Evolutionary conservation across 1,140 invertebrate genomes (phyloP).

Genomic region (Anastrepha obliqua): DNA sequence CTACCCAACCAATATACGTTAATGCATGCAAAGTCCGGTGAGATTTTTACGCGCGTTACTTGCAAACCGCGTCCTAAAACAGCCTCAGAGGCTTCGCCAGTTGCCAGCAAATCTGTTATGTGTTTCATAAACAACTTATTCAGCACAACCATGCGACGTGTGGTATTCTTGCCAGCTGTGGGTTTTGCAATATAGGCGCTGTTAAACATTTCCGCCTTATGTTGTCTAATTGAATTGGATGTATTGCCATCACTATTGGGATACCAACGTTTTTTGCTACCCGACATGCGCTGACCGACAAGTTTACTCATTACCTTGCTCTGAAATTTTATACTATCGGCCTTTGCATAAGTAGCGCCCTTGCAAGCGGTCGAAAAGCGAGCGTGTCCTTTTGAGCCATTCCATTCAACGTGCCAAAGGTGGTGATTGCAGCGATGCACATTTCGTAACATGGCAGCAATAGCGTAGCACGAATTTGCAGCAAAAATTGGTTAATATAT

Average conservation of each 20-base stretch:
- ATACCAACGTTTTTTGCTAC: constrained; percentile 68
- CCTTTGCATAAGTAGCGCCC: neutral
- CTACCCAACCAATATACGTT: constrained; percentile 83
- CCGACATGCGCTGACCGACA: constrained; percentile 64
- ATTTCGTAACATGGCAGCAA: constrained; percentile 26
- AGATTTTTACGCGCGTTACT: constrained; percentile 80
- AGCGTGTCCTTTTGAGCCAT: neutral
- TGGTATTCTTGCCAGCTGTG: constrained; percentile 70
- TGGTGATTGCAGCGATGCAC: constrained; percentile 18
- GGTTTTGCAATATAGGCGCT: constrained; percentile 63
- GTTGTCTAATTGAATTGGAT: neutral
- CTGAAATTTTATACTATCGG: constrained; percentile 57
- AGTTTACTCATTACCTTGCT: constrained; percentile 67
- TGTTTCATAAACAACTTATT: constrained; percentile 88
- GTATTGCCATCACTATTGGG: constrained; percentile 57
- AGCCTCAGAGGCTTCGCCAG: constrained; percentile 78
- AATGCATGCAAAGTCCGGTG: constrained; percentile 79
- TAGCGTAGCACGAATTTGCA: neutral
- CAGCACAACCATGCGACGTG: constrained; percentile 78
- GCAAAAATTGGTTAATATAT: neutral
- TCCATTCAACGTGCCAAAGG: neutral
- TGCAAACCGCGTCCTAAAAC: constrained; percentile 81
- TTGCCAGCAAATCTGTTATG: constrained; percentile 84
- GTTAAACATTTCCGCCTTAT: constrained; percentile 59
- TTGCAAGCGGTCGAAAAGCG: neutral